These are phyloP conservation scores for Hoplostethus mediterraneus DNA, from an alignment of 2,797 vertebrate species.

Conservation along the genomic window DNA sequence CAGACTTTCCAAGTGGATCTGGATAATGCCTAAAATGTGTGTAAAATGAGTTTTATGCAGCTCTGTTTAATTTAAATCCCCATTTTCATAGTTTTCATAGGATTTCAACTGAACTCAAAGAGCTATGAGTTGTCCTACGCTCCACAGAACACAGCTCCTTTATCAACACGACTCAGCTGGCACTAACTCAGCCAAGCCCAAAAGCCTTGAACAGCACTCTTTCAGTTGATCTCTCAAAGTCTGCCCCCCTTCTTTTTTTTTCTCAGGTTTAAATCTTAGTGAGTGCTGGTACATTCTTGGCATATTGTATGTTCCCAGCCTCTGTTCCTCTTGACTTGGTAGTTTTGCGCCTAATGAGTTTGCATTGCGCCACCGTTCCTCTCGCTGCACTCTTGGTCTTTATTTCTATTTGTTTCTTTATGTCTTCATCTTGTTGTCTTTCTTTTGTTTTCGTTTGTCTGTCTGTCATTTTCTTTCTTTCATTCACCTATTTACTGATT, in stretches of 20 bases:
- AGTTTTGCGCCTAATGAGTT: not conserved
- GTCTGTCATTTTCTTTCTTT: not conserved
- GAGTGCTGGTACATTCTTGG: conserved; percentile 11
- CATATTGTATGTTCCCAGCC: conserved; percentile 4
- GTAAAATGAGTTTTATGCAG: not conserved
- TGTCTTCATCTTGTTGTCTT: not conserved
- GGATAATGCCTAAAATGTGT: not conserved
- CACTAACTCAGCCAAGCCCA: not conserved
- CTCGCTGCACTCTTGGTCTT: not conserved
- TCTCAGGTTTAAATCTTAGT: not conserved
- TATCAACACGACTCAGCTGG: conserved; percentile 48
- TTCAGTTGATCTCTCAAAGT: conserved; percentile 1
- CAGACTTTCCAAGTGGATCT: not conserved
- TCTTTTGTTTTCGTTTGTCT: not conserved
- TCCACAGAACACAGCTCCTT: conserved; percentile 39
- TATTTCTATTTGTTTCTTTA: not conserved
- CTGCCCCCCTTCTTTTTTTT: not conserved
- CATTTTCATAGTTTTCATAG: not conserved
- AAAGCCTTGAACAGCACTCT: conserved; percentile 36
- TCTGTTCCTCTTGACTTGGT: not conserved
- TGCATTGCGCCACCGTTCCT: not conserved
- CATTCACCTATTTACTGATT: not conserved
- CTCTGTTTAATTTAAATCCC: not conserved
- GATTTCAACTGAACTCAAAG: conserved; percentile 9
- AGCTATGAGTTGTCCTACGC: conserved; percentile 2